Conservation (phyloP, 2,888 invertebrate genomes). For the Dicyrtoma fusca region DNA sequence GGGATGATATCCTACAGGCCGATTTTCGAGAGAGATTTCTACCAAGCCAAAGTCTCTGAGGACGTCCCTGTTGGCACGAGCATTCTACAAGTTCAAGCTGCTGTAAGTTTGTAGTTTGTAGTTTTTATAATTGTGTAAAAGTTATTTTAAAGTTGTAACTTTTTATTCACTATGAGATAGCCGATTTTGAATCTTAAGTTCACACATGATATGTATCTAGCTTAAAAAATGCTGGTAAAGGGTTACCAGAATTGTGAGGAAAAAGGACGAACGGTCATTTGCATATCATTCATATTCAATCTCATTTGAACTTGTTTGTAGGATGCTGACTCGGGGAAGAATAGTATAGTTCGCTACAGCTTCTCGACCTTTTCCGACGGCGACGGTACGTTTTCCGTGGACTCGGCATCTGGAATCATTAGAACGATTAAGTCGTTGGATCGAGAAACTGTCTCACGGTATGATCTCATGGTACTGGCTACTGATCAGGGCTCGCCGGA, state of each 20-base stretch:
- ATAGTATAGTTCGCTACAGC: conserved; percentile 53
- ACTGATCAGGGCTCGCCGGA: conserved; percentile 86
- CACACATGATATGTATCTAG: background rate
- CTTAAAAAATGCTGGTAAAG: background rate
- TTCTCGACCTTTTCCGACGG: conserved; percentile 62
- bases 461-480: conserved; percentile 83
- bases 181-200: too few relatives aligned
- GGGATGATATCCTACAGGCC: conserved; percentile 24
- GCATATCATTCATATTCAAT: background rate
- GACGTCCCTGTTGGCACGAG: conserved; percentile 62
- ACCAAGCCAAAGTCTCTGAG: conserved; percentile 63
- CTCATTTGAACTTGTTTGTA: conserved; percentile 34
- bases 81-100: conserved; percentile 60
- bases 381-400: conserved; percentile 89
- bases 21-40: conserved; percentile 57
- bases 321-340: conserved; percentile 55
- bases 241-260: background rate
- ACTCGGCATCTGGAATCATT: conserved; percentile 88
- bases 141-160: too few relatives aligned
- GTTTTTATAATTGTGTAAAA: too few relatives aligned
- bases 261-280: background rate
- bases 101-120: conserved; percentile 48
- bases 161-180: too few relatives aligned
- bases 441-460: conserved; percentile 83
- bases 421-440: conserved; percentile 81